Evolutionary conservation across 2,797 vertebrate genomes (phyloP), one percentile per base, ranked within the genome.

Genomic region (Pseudopleuronectes americanus): DNA sequence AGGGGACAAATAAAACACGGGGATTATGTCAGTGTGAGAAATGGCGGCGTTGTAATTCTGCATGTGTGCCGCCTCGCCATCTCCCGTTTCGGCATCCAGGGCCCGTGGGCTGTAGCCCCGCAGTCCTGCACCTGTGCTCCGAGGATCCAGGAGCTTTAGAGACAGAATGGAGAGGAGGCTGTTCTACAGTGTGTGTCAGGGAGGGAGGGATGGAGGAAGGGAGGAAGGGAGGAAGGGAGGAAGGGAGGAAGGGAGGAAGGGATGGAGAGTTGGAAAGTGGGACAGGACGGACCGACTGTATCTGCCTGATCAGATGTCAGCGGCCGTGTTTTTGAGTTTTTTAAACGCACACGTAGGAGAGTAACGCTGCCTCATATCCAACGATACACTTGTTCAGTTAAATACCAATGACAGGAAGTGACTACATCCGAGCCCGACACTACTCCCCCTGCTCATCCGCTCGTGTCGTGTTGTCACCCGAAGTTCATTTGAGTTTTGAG

Each of bases 11-110:
- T 92, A 92, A 93, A 93, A 93, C 91, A 92, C 33, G 81, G 87
- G 92, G 91, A 93, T 92, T 92, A 92, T 91, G 90, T 90, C 92
- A 86, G 87, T 87, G 89, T 89, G 89, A 90, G 90, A 90, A 91
- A 91, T 89, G 84, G 89, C 86, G 87, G 89, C 77, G 64, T 79
- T 85, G 81, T 89, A 81, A 87, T 92, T 87, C 85, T 82, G 86
- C 84, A 73, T 90, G 91, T 87, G 88, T 71, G 77, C 76, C 60
- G 77, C 59, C 80, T 81, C 21, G 72, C 83, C 84, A n/a, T 90
- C 89, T 91, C 77, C 76, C 17, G 80, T 87, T 87, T 85, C 88
- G 75, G 86, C 77, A 83, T 86, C 87, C 76, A 57, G 84, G 84
- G 80, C 85, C 85, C 72, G 81, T 79, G 74, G 80, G 83, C 80